Base-by-base conservation (phyloP, 2,888 invertebrate species). In the Proisotoma minuta region DNA sequence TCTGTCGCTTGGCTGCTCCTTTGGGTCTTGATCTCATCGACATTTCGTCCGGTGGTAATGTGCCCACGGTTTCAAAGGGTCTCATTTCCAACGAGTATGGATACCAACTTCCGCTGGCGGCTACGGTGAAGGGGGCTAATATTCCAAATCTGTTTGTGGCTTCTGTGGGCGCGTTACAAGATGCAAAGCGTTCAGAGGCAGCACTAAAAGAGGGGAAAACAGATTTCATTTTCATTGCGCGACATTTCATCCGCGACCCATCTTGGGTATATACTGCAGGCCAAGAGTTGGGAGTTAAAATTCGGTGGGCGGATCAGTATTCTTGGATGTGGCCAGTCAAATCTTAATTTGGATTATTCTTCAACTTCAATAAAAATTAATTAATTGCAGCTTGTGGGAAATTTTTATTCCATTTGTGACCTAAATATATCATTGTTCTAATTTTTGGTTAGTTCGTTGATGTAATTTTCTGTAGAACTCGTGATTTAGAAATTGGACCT, bases 241-340 rank as follows among this genome's bases (percentile, higher is more conserved):
- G 34, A 10, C 34, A 34, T 15, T 34, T 34, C 15, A 8, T 34
- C 8, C 8, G 15, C 8, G 34, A 34, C 15, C 34, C 34, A 34
- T 10, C 8, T 15, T 34, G 34, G 34, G 34, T 34, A 10, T 49
- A 60, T n/a, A 60, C 60, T 2, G 53, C 53, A 5, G 60, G 54
- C 10, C 39, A 54, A n/a, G 40, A 48, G 23, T 49, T 60, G 18
- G 56, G 56, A 0, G 60, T 60, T 1, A 60, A 54, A 24, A 48
- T 29, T 1, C 12, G 56, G 2, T 60, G 60, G 60, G 54, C 60
- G 1, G 47, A 27, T 29, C 60, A 60, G 26, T 60, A 60, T 26
- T 60, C 60, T 12, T 60, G 60, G 60, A 60, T 60, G 60, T 60
- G 60, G 60, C 56, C 60, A n/a, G n/a, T n/a, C n/a, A n/a, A n/a